Base-by-base conservation (phyloP, 2,797 vertebrate species). In the Pseudochromis fuscus region DNA sequence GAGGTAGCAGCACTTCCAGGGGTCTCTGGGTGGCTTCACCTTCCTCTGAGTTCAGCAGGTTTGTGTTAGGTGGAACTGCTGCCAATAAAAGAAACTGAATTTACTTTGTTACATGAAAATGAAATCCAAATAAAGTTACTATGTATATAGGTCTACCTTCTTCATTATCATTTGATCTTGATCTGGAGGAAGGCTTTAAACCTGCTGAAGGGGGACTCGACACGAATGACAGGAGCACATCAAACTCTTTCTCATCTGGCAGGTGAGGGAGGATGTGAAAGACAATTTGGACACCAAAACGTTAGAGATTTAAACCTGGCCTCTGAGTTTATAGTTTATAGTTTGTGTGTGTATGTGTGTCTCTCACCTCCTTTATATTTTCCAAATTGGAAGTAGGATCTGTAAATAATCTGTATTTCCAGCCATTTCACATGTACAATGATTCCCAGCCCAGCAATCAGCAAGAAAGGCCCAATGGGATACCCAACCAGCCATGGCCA, bases 141-240 rank as follows among this genome's bases (percentile, higher is more conserved):
- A 1, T 4, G n/a, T 5, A 18, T 24, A 2, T 19, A 23, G 35
- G 40, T 65, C 4, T 31, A 89, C 88, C 71, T 70, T 77, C 50
- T 16, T 69, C 60, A 31, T 69, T 21, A 5, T 16, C 21, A 13
- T 45, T 19, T 23, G 27, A 28, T 51, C 45, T 19, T 30, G 73
- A 37, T 27, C 0, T 49, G 8, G 67, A 31, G 49, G 27, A 61
- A 25, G 6, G n/a, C 0, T 27, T 40, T 27, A 27, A 35, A 28
- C 33, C 15, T 57, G 69, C 57, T 44, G 75, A 18, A 9, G 35
- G 23, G 27, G 57, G 48, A 3, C 77, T 82, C 83, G 93, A 94
- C 23, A 94, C 94, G 25, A 94, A 95, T 0, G 97, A 97, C 59
- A 98, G 81, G 57, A 98, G 95, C 0, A 95, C 96, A 61, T 98